Base-by-base conservation (phyloP, 2,888 invertebrate genomes). In the Lycophotia porphyrea region DNA sequence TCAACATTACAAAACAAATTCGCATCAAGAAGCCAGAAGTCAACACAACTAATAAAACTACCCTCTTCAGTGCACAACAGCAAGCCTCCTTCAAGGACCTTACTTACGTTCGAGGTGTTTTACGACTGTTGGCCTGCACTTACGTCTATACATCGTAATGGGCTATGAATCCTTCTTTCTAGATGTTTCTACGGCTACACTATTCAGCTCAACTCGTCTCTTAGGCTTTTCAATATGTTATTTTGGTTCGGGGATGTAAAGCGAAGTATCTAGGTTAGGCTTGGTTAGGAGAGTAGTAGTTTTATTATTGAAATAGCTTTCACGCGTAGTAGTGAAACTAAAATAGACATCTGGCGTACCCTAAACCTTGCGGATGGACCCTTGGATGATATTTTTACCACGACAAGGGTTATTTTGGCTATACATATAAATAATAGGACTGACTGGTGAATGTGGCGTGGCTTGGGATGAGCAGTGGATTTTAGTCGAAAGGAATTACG, bases 41-140 rank as follows among this genome's bases (percentile, higher is more conserved):
- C 49, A 64, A 24, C 24, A 60, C 5, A n/a, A 42, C 34, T 60
- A 65, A 73, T 73, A 69, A 73, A 83, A 79, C 60, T 60, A 49
- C 47, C 55, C 80, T 34, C 74, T 15, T 18, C 36, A 36, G 74
- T 73, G 66, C 55, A 70, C 52, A 82, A 60, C 5, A 58, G 52
- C 34, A 42, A 49, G 42, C 0, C 36, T 63, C 61, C 61, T 55
- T 5, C 47, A n/a, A 49, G 60, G 18, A 42, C 36, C 36, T 55
- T 82, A 36, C 71, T 34, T 83, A 83, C 24, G 68, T 83, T 47
- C 21, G 39, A 61, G 49, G 69, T 55, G 66, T 66, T 81, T 84
- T 84, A 81, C 84, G 84, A 74, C 69, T 60, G n/a, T 31, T 44
- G 31, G 8, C 58, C 31, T 80, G 61, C 44, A 73, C 69, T 84